Percentiles rank a stretch among this genome's conserved stretches.
Conservation (phyloP, 2,797 vertebrate genomes). For the Eremophila alpestris region DNA sequence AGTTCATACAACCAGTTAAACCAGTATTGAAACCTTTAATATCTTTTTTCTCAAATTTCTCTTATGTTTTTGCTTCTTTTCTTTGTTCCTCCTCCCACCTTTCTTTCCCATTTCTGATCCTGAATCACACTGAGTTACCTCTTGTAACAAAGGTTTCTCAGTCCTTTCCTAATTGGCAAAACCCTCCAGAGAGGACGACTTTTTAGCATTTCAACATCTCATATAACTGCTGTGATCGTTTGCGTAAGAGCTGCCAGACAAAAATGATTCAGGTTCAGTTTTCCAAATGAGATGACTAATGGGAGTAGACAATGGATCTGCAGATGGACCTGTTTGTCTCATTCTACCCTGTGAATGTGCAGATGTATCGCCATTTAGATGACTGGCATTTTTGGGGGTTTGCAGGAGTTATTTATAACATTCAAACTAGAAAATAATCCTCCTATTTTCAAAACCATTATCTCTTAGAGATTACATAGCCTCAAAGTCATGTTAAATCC, state of each 20-base stretch:
- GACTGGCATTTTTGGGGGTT: constrained; percentile 41
- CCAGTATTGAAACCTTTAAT: background rate
- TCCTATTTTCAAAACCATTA: constrained; percentile 67
- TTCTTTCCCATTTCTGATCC: constrained; percentile 53
- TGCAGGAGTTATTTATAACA: constrained; percentile 56
- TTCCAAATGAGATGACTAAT: constrained; percentile 66
- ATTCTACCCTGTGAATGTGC: constrained; percentile 23
- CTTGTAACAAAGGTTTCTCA: constrained; percentile 32
- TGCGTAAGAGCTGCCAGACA: constrained; percentile 43
- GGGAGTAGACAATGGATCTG: background rate
- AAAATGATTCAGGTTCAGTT: constrained; percentile 40
- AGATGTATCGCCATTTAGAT: constrained; percentile 27
- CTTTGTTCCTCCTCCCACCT: constrained; percentile 16
- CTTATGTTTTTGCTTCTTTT: background rate
- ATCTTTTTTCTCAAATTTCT: background rate
- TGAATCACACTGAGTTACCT: constrained; percentile 29
- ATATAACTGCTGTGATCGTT: constrained; percentile 55
- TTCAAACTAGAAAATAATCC: constrained; percentile 58
- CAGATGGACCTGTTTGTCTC: constrained; percentile 17
- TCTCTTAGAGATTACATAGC: constrained; percentile 63
- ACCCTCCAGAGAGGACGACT: constrained; percentile 45
- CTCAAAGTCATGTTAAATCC: constrained; percentile 65
- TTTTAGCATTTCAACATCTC: constrained; percentile 61
- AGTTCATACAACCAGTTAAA: background rate
- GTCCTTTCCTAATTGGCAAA: constrained; percentile 68